Evolutionary conservation across 1,140 invertebrate genomes (phyloP).

Genomic region (Drosophila aff.): DNA sequence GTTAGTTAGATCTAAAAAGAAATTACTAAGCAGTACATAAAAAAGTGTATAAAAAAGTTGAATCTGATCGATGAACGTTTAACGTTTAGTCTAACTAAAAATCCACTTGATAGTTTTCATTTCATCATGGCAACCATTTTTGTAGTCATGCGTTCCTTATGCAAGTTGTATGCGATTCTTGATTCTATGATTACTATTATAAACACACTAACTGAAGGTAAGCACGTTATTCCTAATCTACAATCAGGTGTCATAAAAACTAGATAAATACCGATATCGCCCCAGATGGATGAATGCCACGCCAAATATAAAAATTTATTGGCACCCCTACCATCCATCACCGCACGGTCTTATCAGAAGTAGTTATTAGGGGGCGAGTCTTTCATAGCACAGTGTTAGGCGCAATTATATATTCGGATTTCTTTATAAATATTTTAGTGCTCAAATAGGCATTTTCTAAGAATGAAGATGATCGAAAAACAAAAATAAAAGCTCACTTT

Average conservation of each 20-base stretch:
- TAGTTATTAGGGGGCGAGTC: background rate
- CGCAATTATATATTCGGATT: too few relatives aligned
- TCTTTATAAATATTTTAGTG: too few relatives aligned
- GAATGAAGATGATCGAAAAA: too few relatives aligned
- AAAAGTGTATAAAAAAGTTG: too few relatives aligned
- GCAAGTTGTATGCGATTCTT: background rate
- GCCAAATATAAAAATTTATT: conserved; percentile 8
- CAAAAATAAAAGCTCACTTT: too few relatives aligned
- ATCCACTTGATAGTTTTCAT: background rate
- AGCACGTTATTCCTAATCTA: conserved; percentile 2
- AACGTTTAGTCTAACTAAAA: too few relatives aligned
- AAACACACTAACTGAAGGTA: background rate
- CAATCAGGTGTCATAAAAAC: conserved; percentile 4
- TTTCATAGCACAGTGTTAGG: conserved; percentile 1
- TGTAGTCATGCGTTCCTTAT: background rate
- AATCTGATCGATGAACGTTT: too few relatives aligned
- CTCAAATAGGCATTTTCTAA: too few relatives aligned
- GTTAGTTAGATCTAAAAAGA: too few relatives aligned
- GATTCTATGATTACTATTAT: background rate
- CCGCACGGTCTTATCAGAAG: background rate
- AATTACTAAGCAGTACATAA: too few relatives aligned
- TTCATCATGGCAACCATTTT: background rate
- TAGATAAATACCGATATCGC: conserved; percentile 11
- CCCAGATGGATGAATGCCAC: conserved; percentile 4
- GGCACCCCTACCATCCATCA: background rate